Evolutionary conservation across 2,888 invertebrate species (phyloP), one percentile per base, ranked within the genome.

Genomic region (Orthosia cruda): DNA sequence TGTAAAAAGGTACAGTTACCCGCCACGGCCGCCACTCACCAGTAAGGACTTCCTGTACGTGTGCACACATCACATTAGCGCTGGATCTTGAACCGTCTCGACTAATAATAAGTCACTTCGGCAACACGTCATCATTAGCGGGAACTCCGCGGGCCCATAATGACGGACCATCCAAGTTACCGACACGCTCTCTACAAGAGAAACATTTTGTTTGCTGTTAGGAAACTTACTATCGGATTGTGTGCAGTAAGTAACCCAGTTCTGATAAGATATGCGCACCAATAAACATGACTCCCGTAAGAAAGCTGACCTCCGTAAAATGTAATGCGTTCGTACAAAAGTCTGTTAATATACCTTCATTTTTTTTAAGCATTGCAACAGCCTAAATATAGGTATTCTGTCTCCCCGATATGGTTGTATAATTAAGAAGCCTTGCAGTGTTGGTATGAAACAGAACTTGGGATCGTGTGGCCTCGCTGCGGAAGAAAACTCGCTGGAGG

Each of bases 31-130:
- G 88, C 87, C 83, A 81, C 18, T 26, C 54, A 61, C 61, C 62
- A 71, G 67, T 72, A 74, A 57, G 85, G 85, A 83, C 75, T 76
- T 88, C 88, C 87, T 78, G 85, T 76, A 69, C 66, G 68, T 65
- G 87, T 70, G 54, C 73, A 58, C 65, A n/a, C 26, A 65, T 49
- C 50, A 67, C 59, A 23, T 23, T 63, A 77, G 26, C 52, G 49
- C 50, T 65, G 40, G 54, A 32, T 45, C 16, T 54, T 59, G 16
- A 52, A 23, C 49, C 23, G 50, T 57, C 50, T 55, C n/a, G n/a
- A 54, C 40, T 50, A 47, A 55, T 26, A 40, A 11, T 3, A 45
- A 45, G 23, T 18, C 4, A 26, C 49, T 68, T 45, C 54, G 20
- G 18, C 59, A 50, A 50, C 16, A 54, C 13, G 45, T 26, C 47